Evolutionary conservation across 64 coral and sea anemone species (phyloP).

Genomic region (Acropora yongei): DNA sequence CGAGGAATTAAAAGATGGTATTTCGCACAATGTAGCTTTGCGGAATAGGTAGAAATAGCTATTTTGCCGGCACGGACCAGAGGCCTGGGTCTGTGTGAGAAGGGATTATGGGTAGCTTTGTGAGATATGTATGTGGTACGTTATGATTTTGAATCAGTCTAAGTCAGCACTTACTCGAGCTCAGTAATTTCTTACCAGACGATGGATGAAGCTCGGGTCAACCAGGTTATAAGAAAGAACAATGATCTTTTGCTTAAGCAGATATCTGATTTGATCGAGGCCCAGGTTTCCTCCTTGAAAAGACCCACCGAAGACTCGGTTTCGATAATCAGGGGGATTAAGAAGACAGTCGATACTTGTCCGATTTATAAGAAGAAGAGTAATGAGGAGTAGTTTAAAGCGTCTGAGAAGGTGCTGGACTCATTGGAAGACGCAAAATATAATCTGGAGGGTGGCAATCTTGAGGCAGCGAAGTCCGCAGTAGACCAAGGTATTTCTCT

Average conservation of each 20-base stretch:
- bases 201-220: constrained; percentile 24
- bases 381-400: constrained; percentile 49
- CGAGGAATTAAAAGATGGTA: too few species aligned
- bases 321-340: constrained; percentile 12
- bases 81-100: too few species aligned
- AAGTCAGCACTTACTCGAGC: neutral
- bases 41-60: too few species aligned
- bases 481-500: constrained; percentile 42
- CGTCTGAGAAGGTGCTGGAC: constrained; percentile 26
- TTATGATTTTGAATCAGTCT: too few species aligned
- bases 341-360: neutral
- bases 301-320: constrained; percentile 13
- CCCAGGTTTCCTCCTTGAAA: constrained; percentile 24
- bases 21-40: too few species aligned
- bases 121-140: too few species aligned
- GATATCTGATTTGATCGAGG: constrained; percentile 41
- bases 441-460: neutral
- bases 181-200: neutral
- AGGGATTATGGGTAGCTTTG: too few species aligned
- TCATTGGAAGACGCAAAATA: constrained; percentile 47
- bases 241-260: constrained; percentile 5
- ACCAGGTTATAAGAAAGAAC: constrained; percentile 8
- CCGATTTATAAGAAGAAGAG: constrained; percentile 36
- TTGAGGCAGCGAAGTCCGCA: constrained; percentile 25
- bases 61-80: too few species aligned